Conservation (phyloP, 2,888 invertebrate genomes). For the Eristalinus sepulchralis region DNA sequence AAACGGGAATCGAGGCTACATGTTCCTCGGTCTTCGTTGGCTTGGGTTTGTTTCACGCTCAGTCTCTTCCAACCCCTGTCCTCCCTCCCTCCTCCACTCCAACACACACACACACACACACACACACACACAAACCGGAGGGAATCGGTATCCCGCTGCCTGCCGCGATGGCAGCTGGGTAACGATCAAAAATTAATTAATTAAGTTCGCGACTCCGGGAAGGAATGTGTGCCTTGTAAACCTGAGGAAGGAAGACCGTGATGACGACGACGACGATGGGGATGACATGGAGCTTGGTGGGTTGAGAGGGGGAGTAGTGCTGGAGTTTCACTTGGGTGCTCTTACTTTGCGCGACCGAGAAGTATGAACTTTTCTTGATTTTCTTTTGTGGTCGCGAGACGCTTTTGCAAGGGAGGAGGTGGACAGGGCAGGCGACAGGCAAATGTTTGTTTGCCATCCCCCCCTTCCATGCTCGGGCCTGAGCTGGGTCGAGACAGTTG, state of each 20-base stretch:
- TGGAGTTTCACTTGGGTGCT: too few relatives aligned
- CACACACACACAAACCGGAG: too few relatives aligned
- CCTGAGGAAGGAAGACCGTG: background rate
- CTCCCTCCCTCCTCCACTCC: slow-evolving; percentile 17
- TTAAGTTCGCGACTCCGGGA: slow-evolving; percentile 66
- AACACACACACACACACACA: too few relatives aligned
- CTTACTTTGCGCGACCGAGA: too few relatives aligned
- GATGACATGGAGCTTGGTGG: background rate
- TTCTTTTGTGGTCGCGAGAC: too few relatives aligned
- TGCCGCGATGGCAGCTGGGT: slow-evolving; percentile 53
- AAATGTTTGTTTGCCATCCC: too few relatives aligned
- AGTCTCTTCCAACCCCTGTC: background rate
- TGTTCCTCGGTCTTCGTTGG: slow-evolving; percentile 17
- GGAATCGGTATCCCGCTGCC: slow-evolving; percentile 3
- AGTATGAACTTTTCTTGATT: too few relatives aligned
- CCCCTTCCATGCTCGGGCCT: too few relatives aligned
- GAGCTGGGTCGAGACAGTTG: too few relatives aligned
- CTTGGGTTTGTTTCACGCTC: slow-evolving; percentile 1
- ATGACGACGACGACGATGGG: background rate
- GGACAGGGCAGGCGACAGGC: too few relatives aligned
- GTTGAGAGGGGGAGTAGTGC: too few relatives aligned
- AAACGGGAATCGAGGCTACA: background rate
- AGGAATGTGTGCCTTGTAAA: slow-evolving; percentile 19
- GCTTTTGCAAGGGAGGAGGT: too few relatives aligned
- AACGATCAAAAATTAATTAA: slow-evolving; percentile 69